Evolutionary conservation across 64 coral and sea anemone genomes (phyloP).

Genomic region (Stichodactyla helianthus): DNA sequence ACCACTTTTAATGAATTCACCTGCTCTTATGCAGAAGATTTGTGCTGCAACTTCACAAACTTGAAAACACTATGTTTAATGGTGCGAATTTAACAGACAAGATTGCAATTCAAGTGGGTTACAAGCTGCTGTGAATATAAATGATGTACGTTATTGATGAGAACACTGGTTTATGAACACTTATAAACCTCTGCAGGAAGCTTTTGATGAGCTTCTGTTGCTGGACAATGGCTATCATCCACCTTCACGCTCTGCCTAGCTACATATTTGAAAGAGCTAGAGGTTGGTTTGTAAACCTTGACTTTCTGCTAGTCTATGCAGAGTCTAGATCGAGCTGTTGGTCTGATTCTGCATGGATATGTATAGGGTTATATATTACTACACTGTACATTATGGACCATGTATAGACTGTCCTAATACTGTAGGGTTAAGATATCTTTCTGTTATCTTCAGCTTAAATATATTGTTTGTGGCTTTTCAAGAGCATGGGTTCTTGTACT

Average conservation of each 20-base stretch:
- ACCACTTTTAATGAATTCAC: too few species aligned
- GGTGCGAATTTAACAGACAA: background rate
- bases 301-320: conserved; percentile 4
- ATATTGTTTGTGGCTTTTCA: too few species aligned
- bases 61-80: background rate
- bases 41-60: too few species aligned
- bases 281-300: conserved; percentile 19
- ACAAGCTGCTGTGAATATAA: background rate
- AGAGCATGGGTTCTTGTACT: too few species aligned
- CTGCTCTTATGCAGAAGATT: too few species aligned
- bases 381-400: background rate
- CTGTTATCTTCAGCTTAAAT: background rate
- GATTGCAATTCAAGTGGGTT: background rate
- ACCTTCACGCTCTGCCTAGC: background rate
- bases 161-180: conserved; percentile 21
- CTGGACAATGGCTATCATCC: conserved; percentile 10
- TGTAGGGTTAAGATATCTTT: background rate
- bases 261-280: background rate
- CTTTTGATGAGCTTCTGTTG: conserved; percentile 21
- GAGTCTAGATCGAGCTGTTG: background rate
- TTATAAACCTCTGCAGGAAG: conserved; percentile 23
- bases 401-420: background rate
- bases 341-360: background rate
- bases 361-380: background rate
- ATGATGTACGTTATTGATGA: background rate